These are phyloP conservation scores for Gobiocypris rarus DNA, from an alignment of 2,113 vertebrate genomes.

Conservation along the genomic window DNA sequence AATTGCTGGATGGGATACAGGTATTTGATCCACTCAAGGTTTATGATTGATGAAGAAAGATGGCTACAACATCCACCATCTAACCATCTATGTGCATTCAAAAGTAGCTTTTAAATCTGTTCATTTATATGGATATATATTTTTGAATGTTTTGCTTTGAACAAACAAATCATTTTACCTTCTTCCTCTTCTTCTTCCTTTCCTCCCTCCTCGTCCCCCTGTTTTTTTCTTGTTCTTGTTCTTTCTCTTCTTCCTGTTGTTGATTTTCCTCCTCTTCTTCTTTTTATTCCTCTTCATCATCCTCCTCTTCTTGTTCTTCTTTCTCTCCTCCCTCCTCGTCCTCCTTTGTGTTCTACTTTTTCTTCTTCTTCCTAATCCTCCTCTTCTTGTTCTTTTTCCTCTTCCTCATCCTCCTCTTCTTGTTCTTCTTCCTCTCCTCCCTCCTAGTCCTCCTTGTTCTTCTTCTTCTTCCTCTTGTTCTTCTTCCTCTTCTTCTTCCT, in stretches of 20 bases:
- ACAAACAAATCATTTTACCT: neutral
- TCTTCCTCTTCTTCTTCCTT: too few species aligned
- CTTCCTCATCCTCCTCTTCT: too few species aligned
- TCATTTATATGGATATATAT: neutral
- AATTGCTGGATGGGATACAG: conserved; percentile 97
- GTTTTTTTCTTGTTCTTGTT: too few species aligned
- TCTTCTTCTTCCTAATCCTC: neutral
- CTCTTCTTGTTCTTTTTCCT: neutral
- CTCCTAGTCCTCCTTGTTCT: neutral
- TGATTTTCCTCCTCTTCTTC: too few species aligned
- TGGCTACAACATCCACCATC: too few species aligned
- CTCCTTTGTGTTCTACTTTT: too few species aligned
- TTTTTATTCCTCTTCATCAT: rapidly evolving
- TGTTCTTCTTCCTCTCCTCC: too few species aligned
- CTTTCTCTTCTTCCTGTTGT: too few species aligned
- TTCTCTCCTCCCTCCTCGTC: neutral
- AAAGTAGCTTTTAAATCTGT: neutral
- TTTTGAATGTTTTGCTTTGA: neutral
- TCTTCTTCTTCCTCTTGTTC: neutral
- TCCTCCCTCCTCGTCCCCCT: too few species aligned
- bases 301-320: too few species aligned
- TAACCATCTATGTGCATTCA: neutral
- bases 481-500: too few species aligned
- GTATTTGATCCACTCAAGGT: conserved; percentile 65
- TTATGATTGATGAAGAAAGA: too few species aligned